Conservation (phyloP, 2,888 invertebrate genomes). For the Nezara viridula region DNA sequence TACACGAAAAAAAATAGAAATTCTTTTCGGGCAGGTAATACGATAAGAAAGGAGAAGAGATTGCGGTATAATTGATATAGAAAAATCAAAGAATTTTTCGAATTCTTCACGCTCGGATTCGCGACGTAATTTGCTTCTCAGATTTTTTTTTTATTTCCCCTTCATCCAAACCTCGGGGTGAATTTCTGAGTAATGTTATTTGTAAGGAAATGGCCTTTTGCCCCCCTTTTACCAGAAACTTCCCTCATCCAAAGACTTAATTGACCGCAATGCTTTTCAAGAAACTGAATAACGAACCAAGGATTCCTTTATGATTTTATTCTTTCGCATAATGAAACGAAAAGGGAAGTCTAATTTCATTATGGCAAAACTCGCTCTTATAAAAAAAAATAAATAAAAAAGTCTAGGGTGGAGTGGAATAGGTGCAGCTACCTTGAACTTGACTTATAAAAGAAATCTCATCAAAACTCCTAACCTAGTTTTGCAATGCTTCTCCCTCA, state of each 20-base stretch:
- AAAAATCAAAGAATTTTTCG: slow-evolving; percentile 13
- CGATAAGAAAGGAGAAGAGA: background rate
- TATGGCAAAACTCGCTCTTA: background rate
- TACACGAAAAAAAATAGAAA: background rate
- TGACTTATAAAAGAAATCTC: background rate
- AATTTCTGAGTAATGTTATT: slow-evolving; percentile 28
- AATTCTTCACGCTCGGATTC: background rate
- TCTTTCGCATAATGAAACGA: background rate
- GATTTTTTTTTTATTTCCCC: background rate
- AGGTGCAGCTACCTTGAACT: background rate
- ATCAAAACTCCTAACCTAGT: background rate
- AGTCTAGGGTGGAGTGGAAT: background rate
- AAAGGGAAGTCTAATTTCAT: slow-evolving; percentile 5
- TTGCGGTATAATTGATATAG: background rate
- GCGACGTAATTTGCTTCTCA: background rate
- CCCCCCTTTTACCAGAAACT: background rate
- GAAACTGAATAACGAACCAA: slow-evolving; percentile 8
- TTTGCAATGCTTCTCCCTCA: background rate
- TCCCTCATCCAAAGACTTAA: background rate
- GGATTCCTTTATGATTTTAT: slow-evolving; percentile 1
- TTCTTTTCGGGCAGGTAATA: background rate
- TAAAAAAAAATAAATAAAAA: background rate
- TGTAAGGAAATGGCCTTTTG: slow-evolving; percentile 4
- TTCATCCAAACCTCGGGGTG: background rate
- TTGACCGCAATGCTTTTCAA: slow-evolving; percentile 3